Conservation (phyloP, 2,113 vertebrate species). For the Lagenorhynchus albirostris region DNA sequence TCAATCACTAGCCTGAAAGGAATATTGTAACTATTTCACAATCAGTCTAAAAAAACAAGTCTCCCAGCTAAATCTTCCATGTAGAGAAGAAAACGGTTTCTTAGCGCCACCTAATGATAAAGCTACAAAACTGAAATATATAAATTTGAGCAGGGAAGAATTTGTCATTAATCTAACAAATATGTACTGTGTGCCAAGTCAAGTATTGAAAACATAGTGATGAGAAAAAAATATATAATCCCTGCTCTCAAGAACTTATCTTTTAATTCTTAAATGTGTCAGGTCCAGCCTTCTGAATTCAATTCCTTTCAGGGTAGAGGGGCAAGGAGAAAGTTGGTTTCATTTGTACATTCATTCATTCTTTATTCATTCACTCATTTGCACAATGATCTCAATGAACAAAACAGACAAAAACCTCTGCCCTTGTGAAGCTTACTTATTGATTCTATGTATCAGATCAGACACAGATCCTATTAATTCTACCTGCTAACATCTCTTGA, state of each 20-base stretch:
- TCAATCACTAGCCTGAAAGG: constrained; percentile 15
- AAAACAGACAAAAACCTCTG: neutral
- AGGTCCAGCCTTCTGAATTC: neutral
- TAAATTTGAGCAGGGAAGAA: neutral
- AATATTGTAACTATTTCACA: constrained; percentile 1
- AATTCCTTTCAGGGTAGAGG: neutral
- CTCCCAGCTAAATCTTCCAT: neutral
- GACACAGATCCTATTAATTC: neutral
- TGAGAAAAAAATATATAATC: neutral
- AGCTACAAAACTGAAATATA: neutral
- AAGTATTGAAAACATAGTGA: neutral
- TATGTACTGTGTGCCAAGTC: neutral
- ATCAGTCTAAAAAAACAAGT: neutral
- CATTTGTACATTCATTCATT: neutral
- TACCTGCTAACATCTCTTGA: neutral
- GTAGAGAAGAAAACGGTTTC: constrained; percentile 23
- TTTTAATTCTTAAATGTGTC: neutral
- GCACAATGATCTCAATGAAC: neutral
- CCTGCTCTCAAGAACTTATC: neutral
- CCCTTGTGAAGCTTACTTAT: neutral
- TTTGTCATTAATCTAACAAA: neutral
- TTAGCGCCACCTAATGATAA: constrained; percentile 67
- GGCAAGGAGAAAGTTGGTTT: neutral
- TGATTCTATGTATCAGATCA: neutral
- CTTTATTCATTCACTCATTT: neutral